Percentiles rank a stretch among this genome's conserved stretches.
These are phyloP conservation scores for Tragelaphus buxtoni DNA, from an alignment of 2,113 vertebrate genomes.

Conservation along the genomic window DNA sequence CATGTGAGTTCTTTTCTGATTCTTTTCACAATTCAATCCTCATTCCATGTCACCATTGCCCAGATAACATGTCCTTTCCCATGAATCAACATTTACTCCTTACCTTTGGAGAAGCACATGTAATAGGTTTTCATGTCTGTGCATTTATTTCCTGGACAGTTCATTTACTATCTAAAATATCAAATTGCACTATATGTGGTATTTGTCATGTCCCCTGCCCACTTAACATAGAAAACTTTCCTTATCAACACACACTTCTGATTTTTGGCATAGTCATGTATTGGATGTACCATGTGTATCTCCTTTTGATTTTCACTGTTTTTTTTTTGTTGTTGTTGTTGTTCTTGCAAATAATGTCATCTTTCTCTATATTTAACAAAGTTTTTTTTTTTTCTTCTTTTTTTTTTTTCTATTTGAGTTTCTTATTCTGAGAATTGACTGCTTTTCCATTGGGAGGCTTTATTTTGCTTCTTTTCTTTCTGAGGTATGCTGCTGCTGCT, in stretches of 20 bases:
- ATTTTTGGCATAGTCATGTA: neutral
- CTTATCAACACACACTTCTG: neutral
- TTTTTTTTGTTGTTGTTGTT: neutral
- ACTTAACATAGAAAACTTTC: neutral
- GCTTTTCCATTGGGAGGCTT: neutral
- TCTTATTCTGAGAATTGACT: neutral
- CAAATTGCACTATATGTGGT: neutral
- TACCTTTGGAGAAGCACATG: neutral
- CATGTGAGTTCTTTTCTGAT: neutral
- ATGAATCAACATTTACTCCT: fast-evolving
- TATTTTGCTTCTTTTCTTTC: neutral
- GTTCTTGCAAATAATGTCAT: neutral
- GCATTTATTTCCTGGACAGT: neutral
- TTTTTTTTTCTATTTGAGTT: neutral
- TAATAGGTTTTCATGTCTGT: neutral
- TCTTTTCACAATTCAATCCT: neutral
- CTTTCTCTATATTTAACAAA: neutral
- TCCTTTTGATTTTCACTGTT: neutral
- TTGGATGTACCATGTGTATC: neutral
- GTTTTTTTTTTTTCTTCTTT: neutral
- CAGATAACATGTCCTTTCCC: neutral
- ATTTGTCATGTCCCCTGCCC: neutral
- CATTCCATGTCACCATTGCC: neutral
- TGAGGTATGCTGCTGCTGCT: neutral
- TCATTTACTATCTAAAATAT: neutral